Evolutionary conservation across 2,888 invertebrate genomes (phyloP), one percentile per base, ranked within the genome.

Genomic region (Drosophila multiciliata): DNA sequence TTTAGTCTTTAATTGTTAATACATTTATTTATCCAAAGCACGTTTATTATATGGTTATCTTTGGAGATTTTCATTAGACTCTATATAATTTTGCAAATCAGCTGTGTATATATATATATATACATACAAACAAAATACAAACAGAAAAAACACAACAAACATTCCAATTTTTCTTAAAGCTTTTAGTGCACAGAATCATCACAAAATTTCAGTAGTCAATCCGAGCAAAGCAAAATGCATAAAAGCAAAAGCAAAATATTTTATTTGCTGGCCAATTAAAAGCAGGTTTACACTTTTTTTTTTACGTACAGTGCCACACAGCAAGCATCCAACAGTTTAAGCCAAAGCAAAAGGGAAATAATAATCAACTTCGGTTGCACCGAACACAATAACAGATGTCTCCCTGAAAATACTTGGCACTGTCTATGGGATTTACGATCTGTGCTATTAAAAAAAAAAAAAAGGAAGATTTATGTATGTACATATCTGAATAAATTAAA

Each of bases 1-100:
- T 64, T 88, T 65, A 81, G 75, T 87, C 77, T 69, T 69, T 63
- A 67, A 52, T 64, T 52, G 57, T 67, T 68, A 71, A 61, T 69
- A 67, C 59, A 60, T 71, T 66, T 66, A 69, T n/a, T n/a, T 65
- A 42, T 73, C 36, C 64, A 68, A 78, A 68, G 75, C 79, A 69
- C 40, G 40, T 55, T 75, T 40, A 70, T 49, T 78, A 54, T 58
- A n/a, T 48, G 45, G 17, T 61, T 60, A 1, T 48, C 20, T 35
- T 48, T 12, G 50, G 29, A 50, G n/a, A 17, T 55, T 62, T 48
- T 26, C 35, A 42, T 26, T 38, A 29, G 38, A 63, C 70, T 69
- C 70, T 79, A 70, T 52, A 53, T 61, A 73, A 52, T 57, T 70
- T 48, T 32, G 12, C 63, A 29, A 33, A 45, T 60, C 35, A 33